Percentiles rank a stretch among this genome's conserved stretches.
phyloP scores from a whole-genome alignment of 2,113 vertebrate species.

The Suricata suricatta region DNA sequence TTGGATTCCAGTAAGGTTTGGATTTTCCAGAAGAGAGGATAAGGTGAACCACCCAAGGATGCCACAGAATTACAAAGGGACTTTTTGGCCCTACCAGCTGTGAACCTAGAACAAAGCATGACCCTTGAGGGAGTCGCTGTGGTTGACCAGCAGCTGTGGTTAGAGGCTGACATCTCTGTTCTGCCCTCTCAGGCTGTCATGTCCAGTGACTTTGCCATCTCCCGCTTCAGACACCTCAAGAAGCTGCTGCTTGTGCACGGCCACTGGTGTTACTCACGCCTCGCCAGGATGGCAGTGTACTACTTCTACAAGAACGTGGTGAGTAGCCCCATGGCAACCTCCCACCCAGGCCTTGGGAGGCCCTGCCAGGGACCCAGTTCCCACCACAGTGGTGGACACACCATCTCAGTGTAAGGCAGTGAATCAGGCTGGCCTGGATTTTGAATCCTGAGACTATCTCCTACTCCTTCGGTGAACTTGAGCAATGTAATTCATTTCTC shows the following conservation, averaged over 20 bases:
- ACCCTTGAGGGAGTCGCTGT: not conserved
- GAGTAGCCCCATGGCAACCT: conserved; percentile 41
- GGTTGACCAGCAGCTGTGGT: fast-evolving
- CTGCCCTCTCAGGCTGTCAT: conserved; percentile 91
- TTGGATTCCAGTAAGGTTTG: not conserved
- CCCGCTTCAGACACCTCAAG: conserved; percentile 94
- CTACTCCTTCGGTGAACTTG: not conserved
- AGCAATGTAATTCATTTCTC: not conserved
- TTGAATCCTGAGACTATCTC: not conserved
- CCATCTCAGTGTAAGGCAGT: not conserved
- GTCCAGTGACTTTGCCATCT: conserved; percentile 96
- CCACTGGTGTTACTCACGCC: conserved; percentile 94
- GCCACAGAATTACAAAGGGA: not conserved
- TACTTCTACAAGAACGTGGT: conserved; percentile 99
- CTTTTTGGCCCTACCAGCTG: not conserved
- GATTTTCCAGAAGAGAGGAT: not conserved
- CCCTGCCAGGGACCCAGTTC: too few species aligned
- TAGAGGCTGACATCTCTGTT: not conserved
- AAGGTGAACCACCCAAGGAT: not conserved
- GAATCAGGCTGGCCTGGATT: not conserved
- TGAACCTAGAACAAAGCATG: not conserved
- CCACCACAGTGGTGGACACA: fast-evolving
- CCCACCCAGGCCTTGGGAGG: fast-evolving
- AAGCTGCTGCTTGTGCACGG: conserved; percentile 95
- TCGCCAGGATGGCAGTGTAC: conserved; percentile 96